Evolutionary conservation across 2,113 vertebrate genomes (phyloP), one percentile per base, ranked within the genome.

Genomic region (Phycodurus eques): DNA sequence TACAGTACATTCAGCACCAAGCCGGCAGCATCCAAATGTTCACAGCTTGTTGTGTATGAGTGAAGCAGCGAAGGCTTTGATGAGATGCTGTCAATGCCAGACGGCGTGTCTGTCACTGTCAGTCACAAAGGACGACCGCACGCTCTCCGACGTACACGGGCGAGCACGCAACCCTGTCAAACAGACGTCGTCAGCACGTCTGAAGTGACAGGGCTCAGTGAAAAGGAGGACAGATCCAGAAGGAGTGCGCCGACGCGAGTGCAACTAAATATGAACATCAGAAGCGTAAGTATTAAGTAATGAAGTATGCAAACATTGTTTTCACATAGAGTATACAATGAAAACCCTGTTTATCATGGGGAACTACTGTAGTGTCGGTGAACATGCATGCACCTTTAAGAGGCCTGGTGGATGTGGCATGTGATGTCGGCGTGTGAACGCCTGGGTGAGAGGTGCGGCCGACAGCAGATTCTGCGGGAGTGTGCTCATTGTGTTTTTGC

Each of bases 31-130:
- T 49, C 65, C 76, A 2, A 81, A 85, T 83, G 84, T 88, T 80
- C 70, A 69, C 63, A 35, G 70, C 74, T 80, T 76, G 80, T 72
- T 62, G 72, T 81, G 71, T 71, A 39, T 19, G 64, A 80, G 27
- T 70, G 62, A 79, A 77, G 72, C 46, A 77, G 72, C 85, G 71
- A 42, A 60, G 72, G 67, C 61, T 85, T 73, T 82, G 80, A 88
- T 88, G 74, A 79, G 81, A 69, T 68, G 77, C 74, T 76, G 85
- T 85, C 80, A 63, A 44, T 43, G 68, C 68, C 43, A 31, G 15
- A 80, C 75, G 72, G 70, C 56, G 71, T 42, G 69, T 77, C 73
- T 80, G 81, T 84, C 85, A 75, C 7, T 88, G 79, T 71, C 47
- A 27, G 56, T 77, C 79, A 71, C 67, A 64, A 57, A 46, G 44